Conservation (phyloP, 2,797 vertebrate genomes). For the Pelochelys cantorii region DNA sequence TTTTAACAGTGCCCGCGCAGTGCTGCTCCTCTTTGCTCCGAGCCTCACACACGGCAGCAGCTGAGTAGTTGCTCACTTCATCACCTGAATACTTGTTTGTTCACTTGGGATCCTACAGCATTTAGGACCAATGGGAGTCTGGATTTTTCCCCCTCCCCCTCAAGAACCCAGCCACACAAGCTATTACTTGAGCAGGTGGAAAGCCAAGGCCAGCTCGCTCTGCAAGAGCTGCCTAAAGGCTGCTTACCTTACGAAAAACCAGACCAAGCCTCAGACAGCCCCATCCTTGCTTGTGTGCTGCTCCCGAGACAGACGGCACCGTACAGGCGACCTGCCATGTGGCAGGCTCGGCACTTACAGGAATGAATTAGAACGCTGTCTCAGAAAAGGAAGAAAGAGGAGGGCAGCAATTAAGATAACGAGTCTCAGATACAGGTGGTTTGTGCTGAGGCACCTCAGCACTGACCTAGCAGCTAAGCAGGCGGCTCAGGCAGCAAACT, state of each 20-base stretch:
- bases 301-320: background rate
- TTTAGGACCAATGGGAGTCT: background rate
- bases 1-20: background rate
- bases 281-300: constrained; percentile 14
- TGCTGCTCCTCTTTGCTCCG: accelerated
- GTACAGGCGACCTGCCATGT: background rate
- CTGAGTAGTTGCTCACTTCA: background rate
- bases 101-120: background rate
- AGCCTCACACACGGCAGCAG: accelerated
- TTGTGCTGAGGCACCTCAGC: constrained; percentile 49
- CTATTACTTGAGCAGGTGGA: background rate
- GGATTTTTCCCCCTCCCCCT: background rate
- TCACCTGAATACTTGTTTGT: background rate
- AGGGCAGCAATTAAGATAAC: background rate
- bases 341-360: background rate
- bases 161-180: background rate
- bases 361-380: background rate
- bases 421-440: constrained; percentile 75
- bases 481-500: constrained; percentile 57
- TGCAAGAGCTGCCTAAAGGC: background rate
- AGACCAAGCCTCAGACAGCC: background rate
- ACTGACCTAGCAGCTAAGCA: constrained; percentile 36
- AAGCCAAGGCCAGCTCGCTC: accelerated
- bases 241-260: constrained; percentile 71
- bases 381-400: background rate